phyloP scores from a whole-genome alignment of 2,888 invertebrate species.

The Romanomermis culicivorax region DNA sequence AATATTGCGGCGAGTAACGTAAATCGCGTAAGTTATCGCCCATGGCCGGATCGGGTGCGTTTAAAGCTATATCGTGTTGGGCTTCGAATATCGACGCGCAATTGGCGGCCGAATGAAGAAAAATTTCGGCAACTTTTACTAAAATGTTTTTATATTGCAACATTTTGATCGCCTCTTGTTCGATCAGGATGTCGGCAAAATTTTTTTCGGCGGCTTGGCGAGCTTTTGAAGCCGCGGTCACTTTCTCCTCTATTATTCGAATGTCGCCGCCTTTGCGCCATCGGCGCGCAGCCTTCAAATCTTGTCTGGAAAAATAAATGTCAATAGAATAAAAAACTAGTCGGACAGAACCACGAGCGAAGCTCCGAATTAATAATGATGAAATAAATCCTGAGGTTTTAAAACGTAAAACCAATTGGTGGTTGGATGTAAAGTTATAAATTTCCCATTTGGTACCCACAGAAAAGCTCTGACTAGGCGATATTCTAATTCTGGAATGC shows the following conservation, averaged over 20 bases:
- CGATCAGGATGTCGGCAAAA: background rate
- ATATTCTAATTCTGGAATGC: no score
- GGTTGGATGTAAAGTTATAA: no score
- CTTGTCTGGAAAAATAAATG: background rate
- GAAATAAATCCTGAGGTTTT: no score
- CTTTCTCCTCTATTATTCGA: background rate
- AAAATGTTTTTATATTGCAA: background rate
- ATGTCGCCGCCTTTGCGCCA: conserved; percentile 7
- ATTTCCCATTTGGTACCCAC: no score
- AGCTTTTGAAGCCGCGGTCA: background rate
- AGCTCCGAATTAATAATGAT: no score
- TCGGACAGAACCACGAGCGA: no score
- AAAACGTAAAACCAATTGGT: no score
- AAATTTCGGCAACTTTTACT: background rate
- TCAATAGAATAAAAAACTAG: background rate
- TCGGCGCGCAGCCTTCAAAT: background rate
- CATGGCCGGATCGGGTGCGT: background rate
- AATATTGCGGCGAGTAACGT: background rate
- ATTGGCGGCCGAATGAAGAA: background rate
- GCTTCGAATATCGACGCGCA: conserved; percentile 1
- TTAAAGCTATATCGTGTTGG: background rate
- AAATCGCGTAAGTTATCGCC: background rate
- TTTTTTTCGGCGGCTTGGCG: background rate
- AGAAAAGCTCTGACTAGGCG: no score
- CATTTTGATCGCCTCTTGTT: conserved; percentile 2